Base-by-base conservation (phyloP, 2,797 vertebrate genomes). In the Anolis apletophallus region DNA sequence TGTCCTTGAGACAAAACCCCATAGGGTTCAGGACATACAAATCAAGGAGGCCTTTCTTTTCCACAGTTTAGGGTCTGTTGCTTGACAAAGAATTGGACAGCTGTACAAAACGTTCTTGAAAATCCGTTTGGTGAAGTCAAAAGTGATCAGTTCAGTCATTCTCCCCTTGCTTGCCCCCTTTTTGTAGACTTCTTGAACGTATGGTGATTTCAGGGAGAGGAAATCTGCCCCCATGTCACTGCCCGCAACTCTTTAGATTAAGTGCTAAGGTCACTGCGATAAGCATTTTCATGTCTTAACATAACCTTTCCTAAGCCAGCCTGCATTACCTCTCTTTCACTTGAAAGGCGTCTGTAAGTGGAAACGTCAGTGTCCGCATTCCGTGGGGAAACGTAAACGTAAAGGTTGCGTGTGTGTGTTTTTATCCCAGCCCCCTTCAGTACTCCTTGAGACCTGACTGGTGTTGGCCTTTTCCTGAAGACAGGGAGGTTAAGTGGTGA, bases 341-440 rank as follows among this genome's bases (percentile, higher is more conserved):
- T 87, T 83, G 75, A 91, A 87, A 88, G 73, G 72, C 86, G 72
- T 87, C 91, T 90, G 21, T 71, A 84, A 92, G 87, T 94, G 91
- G 89, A 90, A 77, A 83, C 19, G 57, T 83, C 69, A 84, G 82
- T n/a, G 9, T 86, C 81, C 29, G 29, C 1, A n/a, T 73, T 84
- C 73, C 12, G 40, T 83, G 55, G n/a, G 82, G 83, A 90, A 87
- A 75, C 26, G n/a, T 0, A 46, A 61, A n/a, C 17, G 40, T 0
- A 52, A 61, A n/a, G 26, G n/a, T 16, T 6, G 19, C 13, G 40
- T 21, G 36, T 26, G 72, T 73, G 72, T 46, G 8, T 5, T 9
- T 13, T 6, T 11, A 14, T 11, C 10, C 29, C 52, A 13, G 12
- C 6, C 50, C 19, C 9, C 40, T 40, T 52, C 75, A 40, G 40